Evolutionary conservation across 1,140 invertebrate species (phyloP).

Genomic region (Meloidogyne chitwoodi): DNA sequence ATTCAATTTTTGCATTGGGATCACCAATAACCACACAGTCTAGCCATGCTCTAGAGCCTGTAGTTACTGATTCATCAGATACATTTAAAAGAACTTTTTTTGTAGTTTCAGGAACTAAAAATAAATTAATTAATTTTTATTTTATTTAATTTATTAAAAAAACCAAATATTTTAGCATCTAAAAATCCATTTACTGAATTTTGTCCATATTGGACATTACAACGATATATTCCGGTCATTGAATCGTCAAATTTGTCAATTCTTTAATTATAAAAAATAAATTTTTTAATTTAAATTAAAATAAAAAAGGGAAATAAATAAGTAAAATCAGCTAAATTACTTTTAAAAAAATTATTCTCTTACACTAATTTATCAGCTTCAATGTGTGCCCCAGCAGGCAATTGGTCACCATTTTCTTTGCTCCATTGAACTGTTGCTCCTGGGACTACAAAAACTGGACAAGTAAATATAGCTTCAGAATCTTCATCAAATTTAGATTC

Average conservation of each 20-base stretch:
- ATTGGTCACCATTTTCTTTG: constrained; percentile 36
- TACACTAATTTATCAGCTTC: constrained; percentile 53
- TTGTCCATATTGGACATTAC: constrained; percentile 52
- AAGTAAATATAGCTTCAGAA: constrained; percentile 51
- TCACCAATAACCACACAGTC: constrained; percentile 57
- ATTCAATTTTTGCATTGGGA: constrained; percentile 47
- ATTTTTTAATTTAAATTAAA: no score
- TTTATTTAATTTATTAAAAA: not conserved
- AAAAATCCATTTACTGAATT: constrained; percentile 54
- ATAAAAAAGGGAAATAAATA: no score
- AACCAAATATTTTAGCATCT: constrained; percentile 58
- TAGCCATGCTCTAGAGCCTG: constrained; percentile 56
- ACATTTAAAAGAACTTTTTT: constrained; percentile 58
- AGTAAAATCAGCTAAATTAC: no score
- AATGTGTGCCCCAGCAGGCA: constrained; percentile 48
- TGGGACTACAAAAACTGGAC: constrained; percentile 57
- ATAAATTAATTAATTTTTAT: not conserved
- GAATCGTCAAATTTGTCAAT: constrained; percentile 55
- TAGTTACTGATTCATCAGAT: constrained; percentile 47
- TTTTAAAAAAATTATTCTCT: no score
- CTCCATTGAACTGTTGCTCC: constrained; percentile 52
- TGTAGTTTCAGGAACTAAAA: constrained; percentile 55
- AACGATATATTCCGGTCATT: constrained; percentile 49
- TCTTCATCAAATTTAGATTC: constrained; percentile 53
- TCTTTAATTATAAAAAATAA: constrained; percentile 29